A percentile compares a stretch with the other conserved stretches of the same genome.
Conservation (phyloP, 2,113 vertebrate genomes). For the Octodon degus region DNA sequence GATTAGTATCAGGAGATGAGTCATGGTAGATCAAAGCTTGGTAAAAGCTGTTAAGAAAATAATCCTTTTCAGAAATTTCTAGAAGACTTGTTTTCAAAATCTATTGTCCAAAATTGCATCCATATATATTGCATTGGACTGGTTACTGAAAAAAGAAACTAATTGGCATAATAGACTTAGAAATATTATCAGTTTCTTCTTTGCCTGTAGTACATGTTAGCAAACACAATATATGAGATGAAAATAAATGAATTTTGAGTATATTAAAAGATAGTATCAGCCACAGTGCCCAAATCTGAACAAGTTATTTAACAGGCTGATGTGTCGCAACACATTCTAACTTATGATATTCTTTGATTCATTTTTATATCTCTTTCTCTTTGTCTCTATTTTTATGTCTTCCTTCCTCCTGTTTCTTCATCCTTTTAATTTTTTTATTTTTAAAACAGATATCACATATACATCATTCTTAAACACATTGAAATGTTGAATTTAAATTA, state of each 20-base stretch:
- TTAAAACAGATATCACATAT: neutral
- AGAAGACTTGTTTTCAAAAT: slow-evolving; percentile 38
- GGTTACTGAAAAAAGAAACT: slow-evolving; percentile 17
- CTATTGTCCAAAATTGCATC: slow-evolving; percentile 21
- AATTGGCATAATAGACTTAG: neutral
- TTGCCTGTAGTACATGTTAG: neutral
- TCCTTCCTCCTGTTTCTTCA: neutral
- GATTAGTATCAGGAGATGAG: slow-evolving; percentile 27
- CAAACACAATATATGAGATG: slow-evolving; percentile 5
- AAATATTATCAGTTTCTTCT: neutral
- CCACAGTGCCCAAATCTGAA: neutral
- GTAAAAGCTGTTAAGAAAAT: slow-evolving; percentile 40
- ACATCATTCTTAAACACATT: neutral
- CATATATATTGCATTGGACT: neutral
- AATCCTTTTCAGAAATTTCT: slow-evolving; percentile 45
- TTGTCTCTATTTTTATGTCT: neutral
- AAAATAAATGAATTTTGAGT: neutral
- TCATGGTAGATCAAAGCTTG: slow-evolving; percentile 40
- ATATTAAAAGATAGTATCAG: neutral
- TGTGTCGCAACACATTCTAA: neutral
- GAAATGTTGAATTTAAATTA: slow-evolving; percentile 28
- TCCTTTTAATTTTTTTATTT: neutral
- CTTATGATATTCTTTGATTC: neutral
- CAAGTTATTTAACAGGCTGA: neutral
- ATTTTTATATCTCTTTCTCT: neutral